A percentile compares a stretch with the other conserved stretches of the same genome.
Evolutionary conservation across 2,797 vertebrate species (phyloP).

Genomic region (Peromyscus nudipes): DNA sequence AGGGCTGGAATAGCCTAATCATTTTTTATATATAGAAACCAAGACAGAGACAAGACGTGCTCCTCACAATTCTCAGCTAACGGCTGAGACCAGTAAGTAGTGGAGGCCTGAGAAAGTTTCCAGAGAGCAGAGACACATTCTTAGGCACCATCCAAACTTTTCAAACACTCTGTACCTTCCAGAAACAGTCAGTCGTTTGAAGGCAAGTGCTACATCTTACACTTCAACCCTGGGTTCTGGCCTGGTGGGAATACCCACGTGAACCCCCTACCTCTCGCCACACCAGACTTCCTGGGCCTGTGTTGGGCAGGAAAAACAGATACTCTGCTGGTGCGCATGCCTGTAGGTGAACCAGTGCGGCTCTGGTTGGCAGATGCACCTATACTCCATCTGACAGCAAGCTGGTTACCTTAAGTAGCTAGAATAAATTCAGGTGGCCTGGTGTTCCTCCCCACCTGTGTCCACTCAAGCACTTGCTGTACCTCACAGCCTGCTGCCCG

Average conservation of each 20-base stretch:
- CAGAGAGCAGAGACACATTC: not conserved
- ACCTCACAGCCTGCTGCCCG: not conserved
- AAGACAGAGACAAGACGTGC: not conserved
- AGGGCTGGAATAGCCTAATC: not conserved
- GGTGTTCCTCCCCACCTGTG: not conserved
- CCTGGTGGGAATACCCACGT: rapidly evolving
- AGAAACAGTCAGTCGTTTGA: not conserved
- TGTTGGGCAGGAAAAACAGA: not conserved
- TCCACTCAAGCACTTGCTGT: rapidly evolving
- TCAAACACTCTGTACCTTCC: not conserved
- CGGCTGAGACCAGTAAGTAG: not conserved
- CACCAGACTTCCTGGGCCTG: not conserved
- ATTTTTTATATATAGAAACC: not conserved
- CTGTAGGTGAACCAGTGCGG: rapidly evolving
- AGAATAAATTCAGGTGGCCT: not conserved
- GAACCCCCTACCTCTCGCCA: not conserved
- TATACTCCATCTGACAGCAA: not conserved
- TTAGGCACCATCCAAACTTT: rapidly evolving
- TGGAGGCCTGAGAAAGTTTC: not conserved
- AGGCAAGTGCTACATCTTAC: not conserved
- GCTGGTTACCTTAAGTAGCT: no score
- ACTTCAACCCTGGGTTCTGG: not conserved
- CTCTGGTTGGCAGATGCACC: rapidly evolving
- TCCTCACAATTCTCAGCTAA: not conserved
- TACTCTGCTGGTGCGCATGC: rapidly evolving